Evolutionary conservation across 2,888 invertebrate species (phyloP).

Genomic region (Lagria hirta): DNA sequence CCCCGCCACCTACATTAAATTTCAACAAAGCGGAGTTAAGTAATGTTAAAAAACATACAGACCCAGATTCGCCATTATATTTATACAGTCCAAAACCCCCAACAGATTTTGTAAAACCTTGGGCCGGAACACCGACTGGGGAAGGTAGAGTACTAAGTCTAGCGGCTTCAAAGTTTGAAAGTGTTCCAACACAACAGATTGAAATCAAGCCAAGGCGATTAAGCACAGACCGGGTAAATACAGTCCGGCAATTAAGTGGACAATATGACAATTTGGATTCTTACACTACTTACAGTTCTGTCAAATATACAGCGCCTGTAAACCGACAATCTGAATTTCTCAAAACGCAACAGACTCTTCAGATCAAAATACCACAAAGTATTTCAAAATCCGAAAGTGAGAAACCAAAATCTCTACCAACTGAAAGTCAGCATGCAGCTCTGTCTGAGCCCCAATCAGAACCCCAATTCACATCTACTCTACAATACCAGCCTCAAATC

Average conservation of each 20-base stretch:
- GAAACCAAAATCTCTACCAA: too few relatives aligned
- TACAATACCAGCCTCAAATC: slow-evolving; percentile 35
- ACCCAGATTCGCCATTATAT: slow-evolving; percentile 40
- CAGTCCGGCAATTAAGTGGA: slow-evolving; percentile 50
- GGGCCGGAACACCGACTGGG: slow-evolving; percentile 54
- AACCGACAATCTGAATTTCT: slow-evolving; percentile 5
- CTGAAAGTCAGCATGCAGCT: too few relatives aligned
- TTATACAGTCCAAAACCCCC: slow-evolving; percentile 52
- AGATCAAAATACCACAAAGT: too few relatives aligned
- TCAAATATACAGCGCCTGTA: slow-evolving; percentile 30
- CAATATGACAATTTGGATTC: slow-evolving; percentile 45
- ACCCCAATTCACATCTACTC: slow-evolving; percentile 36
- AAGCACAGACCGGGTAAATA: slow-evolving; percentile 46
- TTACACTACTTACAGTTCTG: slow-evolving; percentile 32
- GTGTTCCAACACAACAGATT: slow-evolving; percentile 34
- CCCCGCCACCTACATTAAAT: slow-evolving; percentile 17
- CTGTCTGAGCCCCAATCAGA: slow-evolving; percentile 17
- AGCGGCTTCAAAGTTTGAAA: slow-evolving; percentile 61
- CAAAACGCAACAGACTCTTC: too few relatives aligned
- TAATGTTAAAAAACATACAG: slow-evolving; percentile 27
- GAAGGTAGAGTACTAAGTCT: slow-evolving; percentile 58
- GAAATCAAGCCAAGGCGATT: slow-evolving; percentile 40
- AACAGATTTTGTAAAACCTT: slow-evolving; percentile 49
- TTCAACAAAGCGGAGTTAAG: slow-evolving; percentile 34
- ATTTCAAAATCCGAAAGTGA: too few relatives aligned